Evolutionary conservation across 2,113 vertebrate species (phyloP), one percentile per base, ranked within the genome.

Genomic region (Toxotes chatareus): DNA sequence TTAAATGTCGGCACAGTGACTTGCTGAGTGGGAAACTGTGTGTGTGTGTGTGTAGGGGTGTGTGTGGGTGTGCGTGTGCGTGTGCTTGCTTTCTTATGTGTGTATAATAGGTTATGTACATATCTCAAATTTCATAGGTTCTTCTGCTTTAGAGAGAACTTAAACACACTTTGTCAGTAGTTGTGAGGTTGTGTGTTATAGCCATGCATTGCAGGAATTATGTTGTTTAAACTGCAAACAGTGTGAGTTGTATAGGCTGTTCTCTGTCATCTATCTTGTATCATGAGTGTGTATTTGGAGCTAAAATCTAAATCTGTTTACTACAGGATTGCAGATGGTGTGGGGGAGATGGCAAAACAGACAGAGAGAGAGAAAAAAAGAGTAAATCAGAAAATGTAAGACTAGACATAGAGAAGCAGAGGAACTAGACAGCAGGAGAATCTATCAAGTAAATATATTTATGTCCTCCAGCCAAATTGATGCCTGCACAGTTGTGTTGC

Each of bases 381-480:
- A 49, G 38, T 23, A 31, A 21, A 27, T 47, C 6, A 21, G 14
- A 53, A 53, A 21, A 44, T 60, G 13, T 27, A 27, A 27, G 27
- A 27, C 27, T 27, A 27, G 27, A 60, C 44, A 55, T 66, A 78
- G 68, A 67, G 14, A 67, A 62, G 21, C 70, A 70, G 76, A 79
- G 23, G 32, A 64, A 27, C 38, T 7, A 34, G 47, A 70, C 62
- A 69, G 70, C 71, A 60, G 57, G 51, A 60, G 59, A 69, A 84
- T 79, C 46, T 63, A 69, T 63, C 47, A 68, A 51, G 17, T 60
- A 21, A 60, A 71, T 53, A 70, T 42, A 59, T 62, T 53, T 38
- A 23, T 47, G 47, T 81, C 67, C 38, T 68, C 10, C 73, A 73
- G 73, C 55, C 67, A 73, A 81, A 76, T 73, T 32, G 0, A 73